Conservation (phyloP, 2,113 vertebrate species). For the Oncorhynchus tshawytscha region DNA sequence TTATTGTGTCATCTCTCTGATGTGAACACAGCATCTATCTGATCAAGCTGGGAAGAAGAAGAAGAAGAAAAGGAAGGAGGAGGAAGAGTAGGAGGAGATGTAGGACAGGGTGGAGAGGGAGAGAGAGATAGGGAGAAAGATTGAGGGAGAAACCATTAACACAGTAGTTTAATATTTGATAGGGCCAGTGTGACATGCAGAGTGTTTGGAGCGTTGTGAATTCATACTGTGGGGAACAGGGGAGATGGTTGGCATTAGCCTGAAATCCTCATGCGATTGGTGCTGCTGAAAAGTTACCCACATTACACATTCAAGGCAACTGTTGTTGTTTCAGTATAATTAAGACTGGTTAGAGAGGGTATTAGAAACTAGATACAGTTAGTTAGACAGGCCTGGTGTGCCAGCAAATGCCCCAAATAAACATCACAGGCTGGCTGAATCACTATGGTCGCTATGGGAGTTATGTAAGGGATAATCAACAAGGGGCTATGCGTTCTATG, state of each 20-base stretch:
- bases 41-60: slow-evolving; percentile 78
- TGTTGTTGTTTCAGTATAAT: background rate
- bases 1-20: slow-evolving; percentile 94
- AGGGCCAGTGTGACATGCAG: background rate
- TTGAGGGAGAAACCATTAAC: background rate
- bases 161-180: slow-evolving; percentile 5
- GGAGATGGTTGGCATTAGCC: background rate
- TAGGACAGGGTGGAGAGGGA: background rate
- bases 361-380: too few species aligned
- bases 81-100: too few species aligned
- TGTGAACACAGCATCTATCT: slow-evolving; percentile 88
- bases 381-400: too few species aligned
- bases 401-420: too few species aligned
- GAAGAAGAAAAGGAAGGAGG: too few species aligned
- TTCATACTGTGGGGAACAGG: background rate
- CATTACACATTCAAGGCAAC: background rate
- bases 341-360: background rate
- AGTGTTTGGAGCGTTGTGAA: background rate
- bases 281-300: too few species aligned
- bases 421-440: too few species aligned
- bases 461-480: too few species aligned
- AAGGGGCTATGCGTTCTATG: too few species aligned
- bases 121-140: background rate
- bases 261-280: background rate
- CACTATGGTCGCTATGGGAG: too few species aligned